Base-by-base conservation (phyloP, 2,797 vertebrate species). In the Loris lydekkerianus region DNA sequence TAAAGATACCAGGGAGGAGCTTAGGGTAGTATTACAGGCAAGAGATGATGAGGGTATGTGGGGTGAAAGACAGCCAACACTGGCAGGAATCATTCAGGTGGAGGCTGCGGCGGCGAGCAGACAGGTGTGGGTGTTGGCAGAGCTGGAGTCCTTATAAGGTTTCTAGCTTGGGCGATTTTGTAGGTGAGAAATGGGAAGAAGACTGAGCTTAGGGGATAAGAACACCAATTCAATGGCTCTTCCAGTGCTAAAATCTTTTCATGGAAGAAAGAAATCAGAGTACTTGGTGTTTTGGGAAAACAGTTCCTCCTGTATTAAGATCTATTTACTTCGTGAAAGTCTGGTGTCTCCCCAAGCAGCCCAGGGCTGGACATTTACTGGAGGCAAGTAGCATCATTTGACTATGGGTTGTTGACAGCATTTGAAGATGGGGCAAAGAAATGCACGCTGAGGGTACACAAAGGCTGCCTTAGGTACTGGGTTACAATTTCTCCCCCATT, bases 361-460 rank as follows among this genome's bases (percentile, higher is more conserved):
- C 2, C 2, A 3, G 37, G 88, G 21, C 6, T 75, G 58, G 49
- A 77, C 2, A 29, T 14, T 77, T 20, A 20, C 1, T 7, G 14
- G 10, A 49, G 49, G 29, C 25, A 73, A 8, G n/a, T 7, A 58
- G 8, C 37, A 23, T 4, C 49, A 31, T 65, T 84, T 67, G 40
- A 83, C 5, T 65, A 23, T 4, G 46, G 56, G 23, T 5, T 37
- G 27, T 20, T 43, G 85, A 25, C 0, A 69, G 60, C 49, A 40
- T 34, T 10, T 20, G 9, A 15, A 65, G 3, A 2, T 31, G 13
- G 53, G 63, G 10, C 31, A 29, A 73, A 91, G n/a, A 77, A 20
- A 49, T 5, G 5, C 10, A 37, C 1, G 6, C 27, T 1, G 31
- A n/a, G 61, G 40, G 67, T 13, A 65, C 4, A 18, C 0, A 14